phyloP scores from a whole-genome alignment of 2,888 invertebrate genomes.

The Cephus nigrinus region DNA sequence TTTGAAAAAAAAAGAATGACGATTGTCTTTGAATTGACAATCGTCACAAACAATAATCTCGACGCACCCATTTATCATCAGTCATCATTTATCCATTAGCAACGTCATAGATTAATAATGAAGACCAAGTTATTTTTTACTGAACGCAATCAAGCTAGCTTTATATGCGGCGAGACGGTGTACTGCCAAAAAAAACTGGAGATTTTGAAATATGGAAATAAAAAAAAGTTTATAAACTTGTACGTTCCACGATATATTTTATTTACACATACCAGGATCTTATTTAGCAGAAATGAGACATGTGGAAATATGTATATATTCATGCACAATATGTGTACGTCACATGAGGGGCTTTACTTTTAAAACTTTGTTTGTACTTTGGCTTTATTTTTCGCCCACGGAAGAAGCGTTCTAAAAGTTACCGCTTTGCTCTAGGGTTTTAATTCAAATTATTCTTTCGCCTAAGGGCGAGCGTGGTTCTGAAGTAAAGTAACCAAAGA shows the following conservation, averaged over 20 bases:
- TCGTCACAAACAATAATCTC: neutral
- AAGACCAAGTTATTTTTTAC: slow-evolving; percentile 40
- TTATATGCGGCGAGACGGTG: slow-evolving; percentile 34
- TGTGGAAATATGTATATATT: neutral
- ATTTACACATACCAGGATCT: neutral
- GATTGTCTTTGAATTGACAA: slow-evolving; percentile 18
- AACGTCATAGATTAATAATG: neutral
- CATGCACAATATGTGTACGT: too few species aligned
- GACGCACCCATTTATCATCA: neutral
- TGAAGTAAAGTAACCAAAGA: neutral
- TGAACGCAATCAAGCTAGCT: slow-evolving; percentile 32
- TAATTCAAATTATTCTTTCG: neutral
- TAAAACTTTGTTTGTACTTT: neutral
- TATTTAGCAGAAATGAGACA: neutral
- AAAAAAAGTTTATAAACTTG: slow-evolving; percentile 41
- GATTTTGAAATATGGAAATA: slow-evolving; percentile 35
- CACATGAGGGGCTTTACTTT: too few species aligned
- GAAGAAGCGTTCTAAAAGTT: too few species aligned
- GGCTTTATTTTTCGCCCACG: neutral
- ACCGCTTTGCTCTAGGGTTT: too few species aligned
- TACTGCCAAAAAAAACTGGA: slow-evolving; percentile 37
- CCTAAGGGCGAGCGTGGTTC: neutral
- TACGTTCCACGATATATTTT: slow-evolving; percentile 7
- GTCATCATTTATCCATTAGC: neutral
- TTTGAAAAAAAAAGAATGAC: slow-evolving; percentile 23